Percentiles rank a stretch among this genome's conserved stretches.
Evolutionary conservation across 2,797 vertebrate species (phyloP).

Genomic region (Novumbra hubbsi): DNA sequence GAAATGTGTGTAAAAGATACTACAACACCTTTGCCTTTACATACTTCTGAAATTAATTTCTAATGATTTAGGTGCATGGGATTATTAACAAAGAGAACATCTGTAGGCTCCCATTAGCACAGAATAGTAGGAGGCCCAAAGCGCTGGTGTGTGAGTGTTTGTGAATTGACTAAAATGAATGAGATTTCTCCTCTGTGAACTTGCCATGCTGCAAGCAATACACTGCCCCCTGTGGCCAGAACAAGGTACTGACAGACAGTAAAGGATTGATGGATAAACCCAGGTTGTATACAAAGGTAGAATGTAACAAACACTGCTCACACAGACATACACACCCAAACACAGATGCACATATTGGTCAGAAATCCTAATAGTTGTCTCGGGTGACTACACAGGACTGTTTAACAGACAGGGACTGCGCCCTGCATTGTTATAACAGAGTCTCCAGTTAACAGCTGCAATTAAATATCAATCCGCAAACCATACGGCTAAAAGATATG

Average conservation of each 20-base stretch:
- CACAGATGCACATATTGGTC: not conserved
- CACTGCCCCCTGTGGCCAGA: constrained; percentile 36
- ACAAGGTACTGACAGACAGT: not conserved
- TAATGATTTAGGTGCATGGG: too few relatives aligned
- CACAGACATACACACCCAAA: not conserved
- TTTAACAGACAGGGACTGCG: not conserved
- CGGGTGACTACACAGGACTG: not conserved
- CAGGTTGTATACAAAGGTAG: not conserved
- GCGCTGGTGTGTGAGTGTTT: constrained; percentile 18
- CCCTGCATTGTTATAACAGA: not conserved
- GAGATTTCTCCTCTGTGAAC: constrained; percentile 38
- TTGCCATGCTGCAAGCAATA: constrained; percentile 8
- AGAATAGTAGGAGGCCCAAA: too few relatives aligned
- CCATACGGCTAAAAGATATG: not conserved
- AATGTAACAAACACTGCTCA: not conserved
- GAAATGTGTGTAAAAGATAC: too few relatives aligned
- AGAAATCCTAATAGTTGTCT: not conserved
- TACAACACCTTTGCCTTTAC: too few relatives aligned
- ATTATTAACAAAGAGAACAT: too few relatives aligned
- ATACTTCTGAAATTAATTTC: too few relatives aligned
- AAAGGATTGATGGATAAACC: not conserved
- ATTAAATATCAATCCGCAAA: not conserved
- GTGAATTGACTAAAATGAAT: constrained; percentile 25
- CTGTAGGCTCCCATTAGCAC: too few relatives aligned
- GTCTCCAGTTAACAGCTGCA: not conserved